Base-by-base conservation (phyloP, 1,140 invertebrate species). In the Aphelenchoides besseyi region DNA sequence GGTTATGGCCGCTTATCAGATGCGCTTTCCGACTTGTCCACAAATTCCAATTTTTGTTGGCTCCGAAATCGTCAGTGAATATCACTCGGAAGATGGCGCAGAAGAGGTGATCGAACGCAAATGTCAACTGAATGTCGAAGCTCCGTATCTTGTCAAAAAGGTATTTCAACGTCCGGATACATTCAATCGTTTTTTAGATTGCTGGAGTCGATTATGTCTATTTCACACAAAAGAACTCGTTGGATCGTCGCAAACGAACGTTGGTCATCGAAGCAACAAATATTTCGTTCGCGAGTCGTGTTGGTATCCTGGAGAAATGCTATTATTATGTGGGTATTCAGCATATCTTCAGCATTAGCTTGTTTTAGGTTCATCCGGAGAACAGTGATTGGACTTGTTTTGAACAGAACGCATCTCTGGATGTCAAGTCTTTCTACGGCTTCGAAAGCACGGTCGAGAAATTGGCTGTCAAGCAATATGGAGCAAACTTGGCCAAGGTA, bases 311-410 rank as follows among this genome's bases (percentile, higher is more conserved):
- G 71, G 94, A 97, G 88, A 91, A 91, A 82, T 97, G 94, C 86
- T 88, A 89, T 85, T 97, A 97, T 86, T 94, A 90, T 85, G 92
- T 92, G 87, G 91, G 91, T 91, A 68, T 71, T 8, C 37, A 41
- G 5, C n/a, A 8, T 41, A 18, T 59, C 62, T 30, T 23, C 5
- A 70, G 29, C 29, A 26, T 37, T 52, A 32, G 33, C 66, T 52
- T 72, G 12, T 84, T 79, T 53, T 74, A 96, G 92, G 91, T 94
- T 12, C 94, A 97, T 86, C 92, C 93, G 3, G 94, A 97, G 80
- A 97, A 97, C 86, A 80, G 90, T 0, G 89, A 93, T 37, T 97
- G 94, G 94, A 97, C 95, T 1, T 97, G 94, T 82, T 97, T 97
- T 86, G 94, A 97, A 84, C 94, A 97, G 86, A 90, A 89, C 62